Evolutionary conservation across 2,797 vertebrate species (phyloP).

Genomic region (Anas capensis): DNA sequence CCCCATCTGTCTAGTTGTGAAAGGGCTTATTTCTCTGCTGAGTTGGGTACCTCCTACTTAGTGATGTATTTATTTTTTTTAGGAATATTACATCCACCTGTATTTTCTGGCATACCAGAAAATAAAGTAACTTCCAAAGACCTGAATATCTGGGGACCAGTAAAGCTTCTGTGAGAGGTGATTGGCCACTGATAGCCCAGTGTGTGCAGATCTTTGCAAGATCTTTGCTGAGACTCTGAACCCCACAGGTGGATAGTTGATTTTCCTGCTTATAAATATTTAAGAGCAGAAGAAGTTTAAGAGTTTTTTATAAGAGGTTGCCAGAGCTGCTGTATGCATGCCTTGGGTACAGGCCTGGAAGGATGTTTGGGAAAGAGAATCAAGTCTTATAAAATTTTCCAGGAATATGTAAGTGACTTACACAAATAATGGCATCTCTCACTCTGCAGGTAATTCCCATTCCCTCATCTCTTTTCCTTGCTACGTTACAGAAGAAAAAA

Average conservation of each 20-base stretch:
- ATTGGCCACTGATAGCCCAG: rapidly evolving
- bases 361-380: neutral
- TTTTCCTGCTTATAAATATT: neutral
- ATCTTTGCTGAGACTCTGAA: neutral
- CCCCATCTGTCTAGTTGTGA: neutral
- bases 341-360: neutral
- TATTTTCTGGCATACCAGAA: neutral
- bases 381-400: neutral
- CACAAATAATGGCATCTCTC: neutral
- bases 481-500: neutral
- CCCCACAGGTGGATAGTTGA: neutral
- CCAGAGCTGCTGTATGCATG: neutral
- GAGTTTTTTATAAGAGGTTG: neutral
- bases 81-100: neutral
- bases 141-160: neutral
- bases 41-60: neutral
- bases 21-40: neutral
- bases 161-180: neutral
- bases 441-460: neutral
- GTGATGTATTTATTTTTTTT: rapidly evolving
- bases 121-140: neutral
- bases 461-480: neutral
- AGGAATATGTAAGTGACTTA: neutral
- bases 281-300: neutral
- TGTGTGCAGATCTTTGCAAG: neutral